Percentiles rank a stretch among this genome's conserved stretches.
Evolutionary conservation across 2,113 vertebrate species (phyloP).

Genomic region (Rhegmatorhina hoffmannsi): DNA sequence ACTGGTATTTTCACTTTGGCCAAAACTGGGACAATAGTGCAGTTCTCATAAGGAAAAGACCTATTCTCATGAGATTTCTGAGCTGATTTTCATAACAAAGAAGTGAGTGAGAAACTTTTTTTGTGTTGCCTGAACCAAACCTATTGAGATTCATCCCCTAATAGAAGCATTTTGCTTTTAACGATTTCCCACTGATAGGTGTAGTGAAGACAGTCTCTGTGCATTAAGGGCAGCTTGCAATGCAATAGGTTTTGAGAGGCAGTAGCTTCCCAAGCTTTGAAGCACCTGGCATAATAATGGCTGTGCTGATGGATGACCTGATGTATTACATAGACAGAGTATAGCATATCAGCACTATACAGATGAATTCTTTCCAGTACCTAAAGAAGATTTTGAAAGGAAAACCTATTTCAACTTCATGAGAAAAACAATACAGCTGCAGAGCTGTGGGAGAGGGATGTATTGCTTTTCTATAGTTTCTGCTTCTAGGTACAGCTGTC

Average conservation of each 20-base stretch:
- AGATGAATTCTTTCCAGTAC: conserved; percentile 20
- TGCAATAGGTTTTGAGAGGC: conserved; percentile 31
- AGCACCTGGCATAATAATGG: conserved; percentile 55
- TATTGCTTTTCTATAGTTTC: background rate
- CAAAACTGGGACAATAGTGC: background rate
- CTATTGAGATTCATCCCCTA: conserved; percentile 27
- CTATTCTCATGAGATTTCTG: conserved; percentile 5
- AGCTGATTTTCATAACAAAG: conserved; percentile 52
- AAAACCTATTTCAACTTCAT: conserved; percentile 28
- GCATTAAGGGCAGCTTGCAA: conserved; percentile 11
- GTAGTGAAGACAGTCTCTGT: background rate
- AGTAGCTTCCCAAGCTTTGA: conserved; percentile 42
- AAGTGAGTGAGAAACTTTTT: conserved; percentile 33
- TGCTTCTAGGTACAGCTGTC: background rate
- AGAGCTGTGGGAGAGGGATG: conserved; percentile 15
- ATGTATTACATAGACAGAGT: background rate
- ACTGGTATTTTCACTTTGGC: background rate
- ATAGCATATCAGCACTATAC: background rate
- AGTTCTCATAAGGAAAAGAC: background rate
- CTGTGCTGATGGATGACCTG: conserved; percentile 48
- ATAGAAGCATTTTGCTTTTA: conserved; percentile 24
- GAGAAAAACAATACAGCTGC: conserved; percentile 12
- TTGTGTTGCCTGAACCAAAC: conserved; percentile 1
- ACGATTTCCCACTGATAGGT: conserved; percentile 22
- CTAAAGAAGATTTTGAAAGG: conserved; percentile 46